A percentile compares a stretch with the other conserved stretches of the same genome.
Evolutionary conservation across 2,888 invertebrate genomes (phyloP).

Genomic region (Amphipoea lucens): DNA sequence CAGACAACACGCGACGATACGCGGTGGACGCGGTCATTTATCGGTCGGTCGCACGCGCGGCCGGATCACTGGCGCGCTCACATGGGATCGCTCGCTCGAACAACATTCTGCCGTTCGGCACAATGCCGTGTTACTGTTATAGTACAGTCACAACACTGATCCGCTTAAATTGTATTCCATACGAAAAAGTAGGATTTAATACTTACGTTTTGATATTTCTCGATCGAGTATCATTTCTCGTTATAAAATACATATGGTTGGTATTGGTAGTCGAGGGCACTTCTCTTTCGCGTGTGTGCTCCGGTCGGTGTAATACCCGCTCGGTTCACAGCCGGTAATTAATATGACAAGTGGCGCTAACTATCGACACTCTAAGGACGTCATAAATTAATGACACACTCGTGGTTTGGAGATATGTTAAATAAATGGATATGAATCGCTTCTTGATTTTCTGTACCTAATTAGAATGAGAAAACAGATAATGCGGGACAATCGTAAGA

Average conservation of each 20-base stretch:
- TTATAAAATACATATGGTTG: background rate
- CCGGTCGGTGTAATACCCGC: background rate
- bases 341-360: slow-evolving; percentile 47
- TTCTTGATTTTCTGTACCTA: slow-evolving; percentile 12
- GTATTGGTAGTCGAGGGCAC: background rate
- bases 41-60: slow-evolving; percentile 25
- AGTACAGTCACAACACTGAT: slow-evolving; percentile 36
- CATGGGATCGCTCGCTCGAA: slow-evolving; percentile 9
- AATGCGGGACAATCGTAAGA: background rate
- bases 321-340: slow-evolving; percentile 29
- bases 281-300: slow-evolving; percentile 8
- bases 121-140: slow-evolving; percentile 42
- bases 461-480: background rate
- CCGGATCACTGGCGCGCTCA: slow-evolving; percentile 17
- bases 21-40: slow-evolving; percentile 6
- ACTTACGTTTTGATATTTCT: slow-evolving; percentile 36
- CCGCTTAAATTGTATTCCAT: slow-evolving; percentile 48
- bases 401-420: slow-evolving; percentile 5
- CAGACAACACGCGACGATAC: background rate
- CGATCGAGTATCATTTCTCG: slow-evolving; percentile 26
- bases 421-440: slow-evolving; percentile 17
- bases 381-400: slow-evolving; percentile 35
- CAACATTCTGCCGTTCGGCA: slow-evolving; percentile 37
- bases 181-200: slow-evolving; percentile 36
- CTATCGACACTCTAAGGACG: slow-evolving; percentile 35